Evolutionary conservation across 2,888 invertebrate species (phyloP), one percentile per base, ranked within the genome.

Genomic region (Agrochola macilenta): DNA sequence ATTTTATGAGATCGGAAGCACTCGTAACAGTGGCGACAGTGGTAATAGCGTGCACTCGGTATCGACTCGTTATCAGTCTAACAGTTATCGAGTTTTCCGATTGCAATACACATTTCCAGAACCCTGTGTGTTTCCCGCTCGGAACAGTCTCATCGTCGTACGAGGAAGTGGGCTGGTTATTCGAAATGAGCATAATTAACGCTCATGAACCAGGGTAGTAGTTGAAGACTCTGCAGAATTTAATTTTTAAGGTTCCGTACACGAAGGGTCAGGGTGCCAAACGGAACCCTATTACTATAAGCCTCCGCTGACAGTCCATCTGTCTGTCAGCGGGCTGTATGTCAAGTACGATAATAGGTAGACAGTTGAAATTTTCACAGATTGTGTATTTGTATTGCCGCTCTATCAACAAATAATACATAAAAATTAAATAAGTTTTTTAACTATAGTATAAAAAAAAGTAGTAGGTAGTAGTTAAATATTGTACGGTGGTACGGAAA

Each of bases 101-200:
- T 69, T 69, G 78, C 71, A 63, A 79, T 81, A 82, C 77, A 87
- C 66, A 78, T 87, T 81, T 78, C 65, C 73, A 78, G 74, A 76
- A 74, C 79, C 75, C 72, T 74, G 69, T 64, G 23, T 63, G 75
- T 71, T 79, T 81, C 79, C 86, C 78, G 81, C 49, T 66, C 35
- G 23, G 68, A 43, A 71, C 30, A 49, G 66, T 30, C 60, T 82
- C 35, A 39, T 46, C 63, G 58, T 35, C 54, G 66, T 54, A 70
- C 54, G 43, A 76, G 76, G 78, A 87, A 87, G 52, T 65, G 65
- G 57, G 20, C 23, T 23, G 52, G 58, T 14, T 9, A 12, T 14
- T 54, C 30, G 70, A 61, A 43, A 39, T 58, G 49, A 54, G 7
- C n/a, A 43, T 54, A 26, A 58, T 17, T 14, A 69, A n/a, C 49